phyloP scores from a whole-genome alignment of 2,113 vertebrate genomes.

The Ophiodon elongatus region DNA sequence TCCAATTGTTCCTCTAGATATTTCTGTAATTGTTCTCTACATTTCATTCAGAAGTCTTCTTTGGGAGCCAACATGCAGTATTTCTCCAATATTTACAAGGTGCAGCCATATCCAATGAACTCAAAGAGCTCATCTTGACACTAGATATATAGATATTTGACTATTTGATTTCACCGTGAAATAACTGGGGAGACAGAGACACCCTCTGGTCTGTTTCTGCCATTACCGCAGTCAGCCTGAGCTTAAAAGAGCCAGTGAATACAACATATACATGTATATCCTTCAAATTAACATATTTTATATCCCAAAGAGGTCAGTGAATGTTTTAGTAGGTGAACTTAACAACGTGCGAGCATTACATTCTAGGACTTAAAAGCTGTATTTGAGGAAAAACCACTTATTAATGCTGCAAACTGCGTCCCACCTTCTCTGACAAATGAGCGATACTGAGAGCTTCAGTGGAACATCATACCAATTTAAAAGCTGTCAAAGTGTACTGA shows the following conservation, averaged over 20 bases:
- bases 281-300: background rate
- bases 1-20: no score
- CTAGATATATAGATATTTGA: background rate
- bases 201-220: conserved; percentile 65
- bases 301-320: background rate
- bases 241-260: background rate
- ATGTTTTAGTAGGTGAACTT: no score
- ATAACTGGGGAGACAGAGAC: conserved; percentile 76
- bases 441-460: background rate
- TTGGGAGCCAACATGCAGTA: background rate
- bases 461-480: background rate
- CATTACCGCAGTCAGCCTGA: conserved; percentile 27
- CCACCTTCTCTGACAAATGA: background rate
- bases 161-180: background rate
- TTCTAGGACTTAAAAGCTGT: background rate
- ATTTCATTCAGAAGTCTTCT: conserved; percentile 1
- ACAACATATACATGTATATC: background rate
- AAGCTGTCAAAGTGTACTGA: background rate
- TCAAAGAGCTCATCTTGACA: conserved; percentile 4
- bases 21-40: background rate
- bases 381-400: background rate
- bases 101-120: background rate
- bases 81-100: conserved; percentile 27
- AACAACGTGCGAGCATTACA: background rate
- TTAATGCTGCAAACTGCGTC: background rate